Evolutionary conservation across 2,113 vertebrate genomes (phyloP).

Genomic region (Lepus timidus): DNA sequence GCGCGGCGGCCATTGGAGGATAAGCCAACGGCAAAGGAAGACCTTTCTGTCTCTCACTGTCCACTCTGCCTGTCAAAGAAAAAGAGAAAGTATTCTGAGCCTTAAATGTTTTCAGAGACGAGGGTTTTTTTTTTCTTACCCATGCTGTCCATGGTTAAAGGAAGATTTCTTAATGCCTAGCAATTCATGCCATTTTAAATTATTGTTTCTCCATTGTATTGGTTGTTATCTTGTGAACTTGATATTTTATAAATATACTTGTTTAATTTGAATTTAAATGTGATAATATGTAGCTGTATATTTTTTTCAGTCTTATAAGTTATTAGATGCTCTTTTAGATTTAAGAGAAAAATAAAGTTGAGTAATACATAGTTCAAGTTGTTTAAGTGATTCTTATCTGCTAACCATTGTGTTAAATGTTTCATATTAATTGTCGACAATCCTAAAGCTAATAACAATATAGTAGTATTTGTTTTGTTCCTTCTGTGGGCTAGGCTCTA

Average conservation of each 20-base stretch:
- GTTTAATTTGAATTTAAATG: conserved; percentile 37
- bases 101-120: background rate
- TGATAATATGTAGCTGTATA: background rate
- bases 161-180: conserved; percentile 3
- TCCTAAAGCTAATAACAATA: conserved; percentile 19
- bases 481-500: background rate
- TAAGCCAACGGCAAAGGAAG: too few relatives aligned
- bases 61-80: too few relatives aligned
- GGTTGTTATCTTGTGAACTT: conserved; percentile 56
- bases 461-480: conserved; percentile 30
- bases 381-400: background rate
- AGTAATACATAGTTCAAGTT: conserved; percentile 4
- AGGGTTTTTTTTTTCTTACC: conserved; percentile 21
- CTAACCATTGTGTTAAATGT: conserved; percentile 20
- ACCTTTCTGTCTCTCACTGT: too few relatives aligned
- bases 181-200: conserved; percentile 37
- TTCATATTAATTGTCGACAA: conserved; percentile 15
- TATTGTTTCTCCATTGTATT: conserved; percentile 19
- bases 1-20: too few relatives aligned
- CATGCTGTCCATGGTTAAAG: background rate
- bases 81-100: too few relatives aligned
- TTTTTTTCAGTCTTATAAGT: conserved; percentile 13
- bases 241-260: conserved; percentile 41
- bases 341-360: conserved; percentile 51
- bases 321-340: conserved; percentile 24